These are phyloP conservation scores for Spisula subtruncata DNA, from an alignment of 2,888 invertebrate genomes.

Conservation along the genomic window DNA sequence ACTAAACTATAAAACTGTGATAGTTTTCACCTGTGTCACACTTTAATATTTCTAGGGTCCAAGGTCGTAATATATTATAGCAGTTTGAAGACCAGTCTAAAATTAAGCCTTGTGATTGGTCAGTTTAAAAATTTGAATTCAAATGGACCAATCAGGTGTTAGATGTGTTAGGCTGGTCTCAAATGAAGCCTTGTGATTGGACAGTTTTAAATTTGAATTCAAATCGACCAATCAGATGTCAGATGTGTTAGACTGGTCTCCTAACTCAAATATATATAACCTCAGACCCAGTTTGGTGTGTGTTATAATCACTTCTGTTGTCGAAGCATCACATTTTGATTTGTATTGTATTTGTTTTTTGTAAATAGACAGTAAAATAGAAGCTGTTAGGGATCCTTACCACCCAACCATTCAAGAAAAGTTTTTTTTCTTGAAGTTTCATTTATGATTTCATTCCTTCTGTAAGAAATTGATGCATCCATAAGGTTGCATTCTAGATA, in stretches of 20 bases:
- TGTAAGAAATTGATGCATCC: too few relatives aligned
- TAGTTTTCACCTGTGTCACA: constrained; percentile 15
- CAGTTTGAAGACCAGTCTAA: background rate
- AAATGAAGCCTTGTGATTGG: too few relatives aligned
- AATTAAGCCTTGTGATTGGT: background rate
- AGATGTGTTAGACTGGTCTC: constrained; percentile 1
- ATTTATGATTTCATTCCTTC: too few relatives aligned
- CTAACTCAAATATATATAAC: constrained; percentile 1
- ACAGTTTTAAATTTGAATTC: too few relatives aligned
- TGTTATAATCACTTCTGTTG: background rate
- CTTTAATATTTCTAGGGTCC: background rate
- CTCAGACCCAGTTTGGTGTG: constrained; percentile 12
- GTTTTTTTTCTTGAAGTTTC: too few relatives aligned
- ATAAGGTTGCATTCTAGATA: too few relatives aligned
- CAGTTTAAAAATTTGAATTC: too few relatives aligned
- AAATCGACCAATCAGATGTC: background rate
- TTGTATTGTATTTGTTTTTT: background rate
- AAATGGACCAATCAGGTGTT: background rate
- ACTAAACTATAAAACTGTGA: constrained; percentile 21
- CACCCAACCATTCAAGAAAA: too few relatives aligned
- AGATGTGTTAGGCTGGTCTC: background rate
- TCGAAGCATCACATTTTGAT: background rate
- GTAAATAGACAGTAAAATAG: too few relatives aligned
- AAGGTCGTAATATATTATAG: background rate
- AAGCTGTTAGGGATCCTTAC: too few relatives aligned